Evolutionary conservation across 2,888 invertebrate species (phyloP).

Genomic region (Cryptocephalus primarius): DNA sequence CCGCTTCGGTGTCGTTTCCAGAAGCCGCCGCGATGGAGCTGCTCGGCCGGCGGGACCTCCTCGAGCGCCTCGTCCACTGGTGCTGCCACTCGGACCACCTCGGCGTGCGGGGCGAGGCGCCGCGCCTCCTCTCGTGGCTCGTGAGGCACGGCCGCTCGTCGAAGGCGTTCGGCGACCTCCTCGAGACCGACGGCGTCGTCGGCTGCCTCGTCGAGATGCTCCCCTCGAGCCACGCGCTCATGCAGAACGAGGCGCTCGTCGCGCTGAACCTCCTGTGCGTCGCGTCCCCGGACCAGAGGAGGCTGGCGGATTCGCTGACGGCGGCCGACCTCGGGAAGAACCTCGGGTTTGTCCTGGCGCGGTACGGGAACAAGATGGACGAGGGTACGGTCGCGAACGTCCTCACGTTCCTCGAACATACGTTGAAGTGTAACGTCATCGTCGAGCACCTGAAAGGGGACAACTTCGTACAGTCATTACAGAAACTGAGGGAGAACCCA

Average conservation of each 20-base stretch:
- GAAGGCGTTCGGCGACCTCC: conserved; percentile 29
- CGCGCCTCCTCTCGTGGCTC: conserved; percentile 67
- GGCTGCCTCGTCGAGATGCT: conserved; percentile 73
- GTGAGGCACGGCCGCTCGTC: conserved; percentile 54
- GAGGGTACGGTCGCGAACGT: conserved; percentile 28
- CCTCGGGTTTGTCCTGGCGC: conserved; percentile 27
- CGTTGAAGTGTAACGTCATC: conserved; percentile 19
- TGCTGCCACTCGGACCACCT: conserved; percentile 67
- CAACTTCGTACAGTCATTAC: too few relatives aligned
- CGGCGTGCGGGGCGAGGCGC: conserved; percentile 75
- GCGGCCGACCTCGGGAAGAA: conserved; percentile 30
- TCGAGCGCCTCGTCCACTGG: conserved; percentile 62
- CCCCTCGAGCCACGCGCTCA: conserved; percentile 70
- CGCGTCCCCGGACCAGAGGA: conserved; percentile 21
- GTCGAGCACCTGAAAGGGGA: conserved; percentile 20
- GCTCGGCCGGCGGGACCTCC: conserved; percentile 49
- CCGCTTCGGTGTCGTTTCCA: too few relatives aligned
- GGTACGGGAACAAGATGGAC: conserved; percentile 32
- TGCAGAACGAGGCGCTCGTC: conserved; percentile 76
- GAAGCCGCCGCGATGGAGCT: conserved; percentile 60
- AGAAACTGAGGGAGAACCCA: too few relatives aligned
- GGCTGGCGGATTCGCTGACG: conserved; percentile 11
- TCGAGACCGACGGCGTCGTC: conserved; percentile 56
- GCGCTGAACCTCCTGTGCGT: conserved; percentile 54
- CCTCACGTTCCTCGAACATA: conserved; percentile 26